Conservation (phyloP, 2,888 invertebrate genomes). For the Allacma fusca region DNA sequence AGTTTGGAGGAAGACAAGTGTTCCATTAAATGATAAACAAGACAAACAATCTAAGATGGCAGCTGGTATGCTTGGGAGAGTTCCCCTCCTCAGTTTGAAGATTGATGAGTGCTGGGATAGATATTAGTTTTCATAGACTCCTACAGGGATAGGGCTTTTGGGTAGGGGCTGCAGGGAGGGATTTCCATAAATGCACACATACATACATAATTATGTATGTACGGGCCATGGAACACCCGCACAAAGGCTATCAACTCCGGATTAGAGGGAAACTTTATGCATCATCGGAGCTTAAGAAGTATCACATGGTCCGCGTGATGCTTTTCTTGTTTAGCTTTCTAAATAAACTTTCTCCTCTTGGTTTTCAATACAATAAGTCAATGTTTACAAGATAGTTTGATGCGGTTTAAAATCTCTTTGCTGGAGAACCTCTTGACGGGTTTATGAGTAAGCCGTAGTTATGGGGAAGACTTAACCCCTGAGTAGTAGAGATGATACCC, state of each 20-base stretch:
- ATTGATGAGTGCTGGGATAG: slow-evolving; percentile 24
- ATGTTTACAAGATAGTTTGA: not conserved
- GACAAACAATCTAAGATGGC: slow-evolving; percentile 29
- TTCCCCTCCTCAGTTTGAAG: slow-evolving; percentile 4
- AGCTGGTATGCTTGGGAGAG: slow-evolving; percentile 21
- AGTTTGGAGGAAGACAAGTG: not conserved
- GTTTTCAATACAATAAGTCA: not conserved
- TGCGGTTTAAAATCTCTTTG: too few species aligned
- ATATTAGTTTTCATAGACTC: not conserved
- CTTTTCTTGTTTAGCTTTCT: not conserved
- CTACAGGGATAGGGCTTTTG: not conserved
- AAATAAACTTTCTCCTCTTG: not conserved
- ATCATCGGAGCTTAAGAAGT: slow-evolving; percentile 18
- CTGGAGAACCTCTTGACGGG: too few species aligned
- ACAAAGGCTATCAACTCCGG: slow-evolving; percentile 16
- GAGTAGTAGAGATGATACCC: too few species aligned
- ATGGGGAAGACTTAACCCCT: too few species aligned
- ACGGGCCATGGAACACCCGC: not conserved
- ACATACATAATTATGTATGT: too few species aligned
- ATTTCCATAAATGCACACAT: not conserved
- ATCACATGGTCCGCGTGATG: not conserved
- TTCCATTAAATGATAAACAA: slow-evolving; percentile 35
- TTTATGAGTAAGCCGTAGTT: too few species aligned
- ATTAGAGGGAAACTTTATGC: slow-evolving; percentile 22
- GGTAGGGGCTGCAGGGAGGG: not conserved